Base-by-base conservation (phyloP, 1,140 invertebrate species). In the Megalopta genalis region DNA sequence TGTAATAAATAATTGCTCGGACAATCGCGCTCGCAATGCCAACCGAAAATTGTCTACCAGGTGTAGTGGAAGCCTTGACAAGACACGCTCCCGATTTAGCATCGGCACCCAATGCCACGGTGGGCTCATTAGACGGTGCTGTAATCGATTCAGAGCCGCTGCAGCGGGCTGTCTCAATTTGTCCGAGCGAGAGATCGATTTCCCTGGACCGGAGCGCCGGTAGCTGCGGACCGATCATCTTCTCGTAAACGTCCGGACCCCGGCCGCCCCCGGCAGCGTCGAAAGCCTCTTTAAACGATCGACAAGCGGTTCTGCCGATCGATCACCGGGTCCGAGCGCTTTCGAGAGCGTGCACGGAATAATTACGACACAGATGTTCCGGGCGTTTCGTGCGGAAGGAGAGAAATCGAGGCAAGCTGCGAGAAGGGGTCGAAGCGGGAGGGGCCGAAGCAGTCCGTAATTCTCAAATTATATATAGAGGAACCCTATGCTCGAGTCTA, bases 301-400 rank as follows among this genome's bases (percentile, higher is more conserved):
- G 80, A 80, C 81, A 71, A 72, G 72, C 81, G 64, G 75, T 73
- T 80, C 32, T 4, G 77, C 82, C 84, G 86, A 88, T 88, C 86
- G 79, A 75, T 82, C 72, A 69, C 46, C 67, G 62, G 54, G 54
- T 57, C 54, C 69, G 81, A 75, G 74, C 80, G 83, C 73, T 65
- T 52, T 54, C 70, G 49, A 59, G 76, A 64, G 86, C 88, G 86
- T 87, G 88, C 89, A 89, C 86, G 84, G 86, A 83, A 89, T 91
- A 91, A 91, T 90, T 91, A 87, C 90, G 87, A 90, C 88, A 90
- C 89, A 91, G 90, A 91, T 91, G 90, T 90, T 89, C 82, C 79
- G 79, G 84, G 86, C 78, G 82, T 84, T 78, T 57, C 77, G 42
- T 63, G 82, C 78, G 78, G 71, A 74, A 77, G 80, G 46, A 74